Base-by-base conservation (phyloP, 2,888 invertebrate species). In the Aspidiotus rigidus region DNA sequence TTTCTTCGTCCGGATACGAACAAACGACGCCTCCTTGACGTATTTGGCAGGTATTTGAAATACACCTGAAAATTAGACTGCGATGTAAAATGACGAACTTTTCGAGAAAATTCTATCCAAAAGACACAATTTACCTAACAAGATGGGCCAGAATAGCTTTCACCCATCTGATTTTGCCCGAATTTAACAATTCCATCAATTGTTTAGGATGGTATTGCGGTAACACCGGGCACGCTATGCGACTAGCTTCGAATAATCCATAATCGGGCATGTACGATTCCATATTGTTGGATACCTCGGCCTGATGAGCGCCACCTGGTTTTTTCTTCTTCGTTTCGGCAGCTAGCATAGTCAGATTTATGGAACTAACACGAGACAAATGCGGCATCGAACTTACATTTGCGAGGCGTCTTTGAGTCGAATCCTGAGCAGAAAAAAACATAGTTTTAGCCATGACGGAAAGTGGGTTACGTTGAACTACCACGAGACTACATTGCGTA, bases 131-230 rank as follows among this genome's bases (percentile, higher is more conserved):
- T n/a, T 55, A 62, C 9, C 59, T 7, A 42, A 98, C 94, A 69
- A 99, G 83, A 82, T 99, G 98, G 0, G 94, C 90, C 57, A 99
- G 83, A 73, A 99, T 99, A 0, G 98, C 98, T 72, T 98, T 97
- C 0, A 99, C 99, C 87, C 98, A 92, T 75, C 93, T 84, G 74
- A 95, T 96, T 80, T 96, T 97, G 5, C 99, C 99, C 67, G 96
- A 97, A 80, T 98, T 98, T 41, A 99, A 82, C 54, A 99, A 80
- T 77, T 99, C 99, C 91, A 99, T 97, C 49, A 99, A 81, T 76
- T 98, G 98, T 76, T 97, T 97, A 0, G 99, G 99, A 80, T 99
- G 99, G 78, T 99, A 99, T 76, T 99, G 99, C 0, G 99, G 99
- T 71, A 99, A 80, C 56, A 98, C 96, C 0, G 98, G 98, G 75